Evolutionary conservation across 2,888 invertebrate species (phyloP).

Genomic region (Acleris emargana): DNA sequence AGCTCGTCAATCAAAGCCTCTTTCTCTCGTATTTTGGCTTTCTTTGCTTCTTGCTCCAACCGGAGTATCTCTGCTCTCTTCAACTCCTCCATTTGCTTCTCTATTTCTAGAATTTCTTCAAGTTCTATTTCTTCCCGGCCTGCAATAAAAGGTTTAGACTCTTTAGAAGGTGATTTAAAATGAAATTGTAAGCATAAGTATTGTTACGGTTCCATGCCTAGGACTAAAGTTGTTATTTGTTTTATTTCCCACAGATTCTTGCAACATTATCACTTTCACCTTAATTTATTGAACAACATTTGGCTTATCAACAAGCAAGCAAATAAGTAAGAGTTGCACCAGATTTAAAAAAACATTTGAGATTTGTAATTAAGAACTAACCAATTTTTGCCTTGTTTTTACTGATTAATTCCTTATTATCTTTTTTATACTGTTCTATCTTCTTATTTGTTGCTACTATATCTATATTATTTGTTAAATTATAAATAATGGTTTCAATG

Average conservation of each 20-base stretch:
- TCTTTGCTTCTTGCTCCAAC: constrained; percentile 88
- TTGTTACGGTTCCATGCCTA: too few species aligned
- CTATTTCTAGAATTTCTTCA: constrained; percentile 92
- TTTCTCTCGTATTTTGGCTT: constrained; percentile 92
- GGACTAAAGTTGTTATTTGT: too few species aligned
- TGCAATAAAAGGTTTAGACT: constrained; percentile 43
- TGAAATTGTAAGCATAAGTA: too few species aligned
- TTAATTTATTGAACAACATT: too few species aligned
- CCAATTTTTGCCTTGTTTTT: constrained; percentile 90
- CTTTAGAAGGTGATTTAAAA: too few species aligned
- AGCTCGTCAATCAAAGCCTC: constrained; percentile 97
- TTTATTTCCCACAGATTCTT: too few species aligned
- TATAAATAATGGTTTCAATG: constrained; percentile 95
- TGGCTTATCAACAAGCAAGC: background rate
- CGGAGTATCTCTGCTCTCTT: constrained; percentile 88
- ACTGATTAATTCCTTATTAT: constrained; percentile 93
- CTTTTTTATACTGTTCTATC: constrained; percentile 95
- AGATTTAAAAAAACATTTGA: too few species aligned
- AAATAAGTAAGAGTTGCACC: background rate
- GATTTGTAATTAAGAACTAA: constrained; percentile 43
- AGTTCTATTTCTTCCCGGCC: constrained; percentile 93
- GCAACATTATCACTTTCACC: too few species aligned
- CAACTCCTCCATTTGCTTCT: constrained; percentile 90
- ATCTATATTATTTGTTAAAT: constrained; percentile 95
- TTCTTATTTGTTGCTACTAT: constrained; percentile 93